Evolutionary conservation across 1,140 invertebrate species (phyloP).

Genomic region (Megathymus violae): DNA sequence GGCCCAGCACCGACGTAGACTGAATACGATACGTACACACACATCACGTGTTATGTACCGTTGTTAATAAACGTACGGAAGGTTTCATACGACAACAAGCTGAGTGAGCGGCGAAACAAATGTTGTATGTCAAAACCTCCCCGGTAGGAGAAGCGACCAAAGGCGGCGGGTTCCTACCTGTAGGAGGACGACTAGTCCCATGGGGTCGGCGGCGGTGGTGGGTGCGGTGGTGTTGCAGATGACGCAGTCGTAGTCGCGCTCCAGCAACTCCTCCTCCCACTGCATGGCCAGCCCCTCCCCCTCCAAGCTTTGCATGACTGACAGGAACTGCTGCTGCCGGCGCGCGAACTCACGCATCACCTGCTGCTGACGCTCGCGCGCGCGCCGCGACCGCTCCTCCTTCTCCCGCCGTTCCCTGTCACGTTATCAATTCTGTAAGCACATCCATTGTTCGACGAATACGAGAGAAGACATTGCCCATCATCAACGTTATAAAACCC

Average conservation of each 20-base stretch:
- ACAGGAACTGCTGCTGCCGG: conserved; percentile 96
- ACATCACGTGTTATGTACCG: neutral
- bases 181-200: conserved; percentile 95
- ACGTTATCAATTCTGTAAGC: neutral
- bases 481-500: too few relatives aligned
- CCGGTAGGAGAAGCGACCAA: too few relatives aligned
- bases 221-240: conserved; percentile 96
- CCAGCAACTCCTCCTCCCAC: conserved; percentile 87
- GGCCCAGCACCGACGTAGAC: conserved; percentile 92
- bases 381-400: conserved; percentile 91
- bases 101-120: neutral
- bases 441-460: too few relatives aligned
- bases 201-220: conserved; percentile 92
- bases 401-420: conserved; percentile 88
- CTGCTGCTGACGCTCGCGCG: conserved; percentile 94
- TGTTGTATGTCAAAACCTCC: too few relatives aligned
- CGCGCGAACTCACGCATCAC: conserved; percentile 96
- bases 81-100: too few relatives aligned
- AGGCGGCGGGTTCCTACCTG: too few relatives aligned
- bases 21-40: conserved; percentile 61
- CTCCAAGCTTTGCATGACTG: conserved; percentile 87
- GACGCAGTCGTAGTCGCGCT: conserved; percentile 95
- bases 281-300: conserved; percentile 86
- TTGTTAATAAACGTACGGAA: too few relatives aligned
- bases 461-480: too few relatives aligned